A percentile compares a stretch with the other conserved stretches of the same genome.
Conservation (phyloP, 2,797 vertebrate genomes). For the Enteromius radiatus region DNA sequence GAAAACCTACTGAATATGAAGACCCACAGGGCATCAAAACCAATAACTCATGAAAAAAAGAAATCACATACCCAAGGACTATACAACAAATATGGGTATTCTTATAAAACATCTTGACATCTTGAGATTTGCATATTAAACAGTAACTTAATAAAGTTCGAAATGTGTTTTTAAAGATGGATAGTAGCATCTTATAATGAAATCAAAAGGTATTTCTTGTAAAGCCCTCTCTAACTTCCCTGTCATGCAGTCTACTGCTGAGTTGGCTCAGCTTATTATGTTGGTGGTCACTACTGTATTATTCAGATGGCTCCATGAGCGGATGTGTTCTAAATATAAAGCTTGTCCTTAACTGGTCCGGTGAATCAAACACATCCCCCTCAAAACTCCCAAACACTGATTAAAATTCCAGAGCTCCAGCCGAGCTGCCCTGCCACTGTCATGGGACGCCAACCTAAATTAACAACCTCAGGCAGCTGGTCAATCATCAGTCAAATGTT, state of each 20-base stretch:
- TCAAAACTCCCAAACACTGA: slow-evolving; percentile 49
- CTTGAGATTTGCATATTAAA: neutral
- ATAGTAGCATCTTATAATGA: neutral
- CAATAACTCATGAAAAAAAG: slow-evolving; percentile 28
- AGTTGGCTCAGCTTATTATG: neutral
- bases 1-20: slow-evolving; percentile 41
- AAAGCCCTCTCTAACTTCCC: neutral
- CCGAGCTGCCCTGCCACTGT: slow-evolving; percentile 42
- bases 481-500: slow-evolving; percentile 60
- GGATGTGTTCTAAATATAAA: slow-evolving; percentile 50
- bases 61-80: neutral
- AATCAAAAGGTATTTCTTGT: neutral
- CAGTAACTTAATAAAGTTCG: neutral
- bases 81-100: neutral
- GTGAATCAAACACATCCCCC: slow-evolving; percentile 30
- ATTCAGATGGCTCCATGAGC: slow-evolving; percentile 24
- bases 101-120: neutral
- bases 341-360: slow-evolving; percentile 50
- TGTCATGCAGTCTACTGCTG: neutral
- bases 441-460: slow-evolving; percentile 55
- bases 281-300: slow-evolving; percentile 42
- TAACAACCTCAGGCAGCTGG: slow-evolving; percentile 56
- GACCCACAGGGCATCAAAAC: slow-evolving; percentile 21
- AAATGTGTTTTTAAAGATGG: neutral
- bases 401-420: slow-evolving; percentile 55